Evolutionary conservation across 2,797 vertebrate species (phyloP), one percentile per base, ranked within the genome.

Genomic region (Champsocephalus esox): DNA sequence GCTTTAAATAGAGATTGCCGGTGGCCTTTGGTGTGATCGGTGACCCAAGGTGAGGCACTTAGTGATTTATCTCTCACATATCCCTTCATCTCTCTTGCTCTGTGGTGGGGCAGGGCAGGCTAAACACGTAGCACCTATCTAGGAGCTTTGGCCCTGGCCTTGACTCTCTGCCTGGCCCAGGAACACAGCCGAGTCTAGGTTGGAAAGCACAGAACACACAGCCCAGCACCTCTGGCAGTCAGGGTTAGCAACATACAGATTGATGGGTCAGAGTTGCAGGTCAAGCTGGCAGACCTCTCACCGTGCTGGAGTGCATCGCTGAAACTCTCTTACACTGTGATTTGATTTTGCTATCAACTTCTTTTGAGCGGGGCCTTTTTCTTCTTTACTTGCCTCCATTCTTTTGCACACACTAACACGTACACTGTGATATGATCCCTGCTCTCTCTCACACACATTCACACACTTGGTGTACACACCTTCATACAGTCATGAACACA

Each of bases 1-100:
- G 93, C 93, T 95, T 96, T 94, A 95, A 95, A 95, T 93, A 95
- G 89, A 95, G 94, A 96, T 96, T 95, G 94, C 93, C 81, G 80
- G 90, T 95, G 93, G 95, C 95, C 94, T 95, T 92, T 94, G 90
- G 90, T 93, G 93, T 93, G 93, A 95, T 94, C 92, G 66, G 92
- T 93, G 95, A 96, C 95, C 95, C 93, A 94, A 95, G 95, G 93
- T 96, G 95, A 96, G 94, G 89, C 93, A 91, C 91, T 93, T 87
- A 92, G 92, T 95, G 94, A 96, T 96, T 96, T 96, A 96, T 96
- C 91, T 94, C 91, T 88, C 86, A 88, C 86, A 87, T 91, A 93
- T 93, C 91, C 87, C 91, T 92, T 93, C 94, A 92, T 95, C 91
- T 92, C 90, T 89, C 81, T 92, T 81, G 83, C 84, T 80, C 88